Evolutionary conservation across 2,113 vertebrate genomes (phyloP).

Genomic region (Edolisoma coerulescens): DNA sequence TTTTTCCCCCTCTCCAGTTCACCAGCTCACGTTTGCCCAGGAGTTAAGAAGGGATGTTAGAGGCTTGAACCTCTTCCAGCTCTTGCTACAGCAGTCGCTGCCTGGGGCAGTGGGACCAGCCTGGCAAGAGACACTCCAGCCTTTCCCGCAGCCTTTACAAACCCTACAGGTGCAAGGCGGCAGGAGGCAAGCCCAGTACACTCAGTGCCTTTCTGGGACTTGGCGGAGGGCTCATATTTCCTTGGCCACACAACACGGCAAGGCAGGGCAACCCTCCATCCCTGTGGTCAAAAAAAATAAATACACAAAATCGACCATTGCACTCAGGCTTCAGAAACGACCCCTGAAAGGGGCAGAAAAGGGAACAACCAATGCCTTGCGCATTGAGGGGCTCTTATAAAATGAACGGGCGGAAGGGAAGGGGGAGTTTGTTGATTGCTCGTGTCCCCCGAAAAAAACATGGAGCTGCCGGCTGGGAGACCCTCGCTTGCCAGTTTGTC

Average conservation of each 20-base stretch:
- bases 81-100: neutral
- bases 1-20: neutral
- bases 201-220: neutral
- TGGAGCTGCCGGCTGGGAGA: neutral
- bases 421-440: neutral
- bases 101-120: neutral
- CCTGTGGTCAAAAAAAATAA: neutral
- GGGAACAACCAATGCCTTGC: accelerated
- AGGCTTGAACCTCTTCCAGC: neutral
- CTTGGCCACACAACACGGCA: neutral
- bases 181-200: neutral
- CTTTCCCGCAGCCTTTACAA: neutral
- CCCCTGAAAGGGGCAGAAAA: neutral
- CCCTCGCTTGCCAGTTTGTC: neutral
- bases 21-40: neutral
- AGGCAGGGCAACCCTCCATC: neutral
- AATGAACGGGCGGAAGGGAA: accelerated
- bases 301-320: neutral
- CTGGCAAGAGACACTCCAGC: neutral
- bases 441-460: neutral
- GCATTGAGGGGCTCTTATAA: neutral
- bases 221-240: neutral
- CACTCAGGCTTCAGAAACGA: neutral
- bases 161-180: neutral
- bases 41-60: neutral